Percentiles rank a stretch among this genome's conserved stretches.
Conservation (phyloP, 2,113 vertebrate genomes). For the Callocephalon fimbriatum region DNA sequence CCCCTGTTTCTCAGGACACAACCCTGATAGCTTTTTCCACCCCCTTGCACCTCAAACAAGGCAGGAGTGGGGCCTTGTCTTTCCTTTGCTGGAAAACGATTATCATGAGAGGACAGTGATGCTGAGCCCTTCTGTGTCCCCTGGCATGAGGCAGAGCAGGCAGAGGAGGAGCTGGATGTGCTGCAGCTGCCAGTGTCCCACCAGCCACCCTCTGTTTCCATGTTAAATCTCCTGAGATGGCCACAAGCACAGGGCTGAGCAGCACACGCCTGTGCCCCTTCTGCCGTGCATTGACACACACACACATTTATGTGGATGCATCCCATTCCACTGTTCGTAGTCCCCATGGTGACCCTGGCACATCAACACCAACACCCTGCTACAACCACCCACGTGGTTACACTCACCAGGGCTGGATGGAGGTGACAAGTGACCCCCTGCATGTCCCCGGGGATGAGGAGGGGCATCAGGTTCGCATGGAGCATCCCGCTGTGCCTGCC, state of each 20-base stretch:
- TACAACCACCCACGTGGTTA: fast-evolving
- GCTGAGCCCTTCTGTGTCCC: background rate
- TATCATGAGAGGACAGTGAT: background rate
- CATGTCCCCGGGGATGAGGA: background rate
- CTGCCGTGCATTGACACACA: fast-evolving
- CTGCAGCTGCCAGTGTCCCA: background rate
- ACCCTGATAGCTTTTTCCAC: background rate
- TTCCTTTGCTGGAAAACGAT: background rate
- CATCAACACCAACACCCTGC: fast-evolving
- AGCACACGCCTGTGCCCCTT: background rate
- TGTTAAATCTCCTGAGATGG: background rate
- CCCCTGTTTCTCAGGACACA: background rate
- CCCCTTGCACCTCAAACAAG: background rate
- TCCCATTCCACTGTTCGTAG: fast-evolving
- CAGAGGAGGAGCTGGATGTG: background rate
- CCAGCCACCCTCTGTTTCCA: background rate
- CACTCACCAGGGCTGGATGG: background rate
- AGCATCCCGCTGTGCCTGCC: background rate
- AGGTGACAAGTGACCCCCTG: fast-evolving
- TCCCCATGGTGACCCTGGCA: fast-evolving
- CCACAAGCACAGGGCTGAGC: fast-evolving
- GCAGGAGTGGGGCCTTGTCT: background rate
- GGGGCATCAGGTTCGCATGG: background rate
- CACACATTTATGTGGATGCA: background rate
- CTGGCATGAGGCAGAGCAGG: fast-evolving